Base-by-base conservation (phyloP, 2,888 invertebrate genomes). In the Baccha elongata region DNA sequence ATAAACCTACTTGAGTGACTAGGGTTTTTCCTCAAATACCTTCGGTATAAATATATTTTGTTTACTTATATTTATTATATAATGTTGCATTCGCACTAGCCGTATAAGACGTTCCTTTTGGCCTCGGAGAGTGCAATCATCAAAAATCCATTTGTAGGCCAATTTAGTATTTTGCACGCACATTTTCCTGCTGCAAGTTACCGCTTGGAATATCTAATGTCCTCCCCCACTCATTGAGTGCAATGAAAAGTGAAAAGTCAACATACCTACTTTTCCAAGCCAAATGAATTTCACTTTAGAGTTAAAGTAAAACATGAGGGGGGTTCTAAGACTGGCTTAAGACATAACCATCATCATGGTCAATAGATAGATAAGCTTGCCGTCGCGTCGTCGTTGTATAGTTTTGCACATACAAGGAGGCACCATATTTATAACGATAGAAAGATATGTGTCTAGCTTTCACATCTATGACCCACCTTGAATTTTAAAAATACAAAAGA, bases 221-320 rank as follows among this genome's bases (percentile, higher is more conserved):
- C 35, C 15, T 17, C 52, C 46, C 15, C 29, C 52, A n/a, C 55
- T 15, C 48, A 37, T 58, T 23, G 64, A 52, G 58, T 58, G 73
- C 78, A 84, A 84, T 84, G 84, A 84, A 84, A 84, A 84, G 84
- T 84, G 84, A 84, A 84, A 84, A 84, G 84, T 84, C 84, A 84
- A 84, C 84, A 84, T 79, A 84, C 84, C 78, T 79, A 84, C 84
- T 84, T 84, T 84, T 84, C 84, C 84, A 60, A 74, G 84, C 78
- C 78, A 84, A 79, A 48, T 60, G 78, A 74, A 78, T 78, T 84
- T 84, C 84, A 84, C 84, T 78, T 84, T 84, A 84, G 69, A 84
- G 58, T 58, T 68, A 58, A 64, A 75, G 23, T 6, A 11, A 71
- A 29, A 3, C 7, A 1, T 13, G 37, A 3, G 29, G 11, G 50